phyloP scores from a whole-genome alignment of 1,140 invertebrate species.

The Mamestra configurata region DNA sequence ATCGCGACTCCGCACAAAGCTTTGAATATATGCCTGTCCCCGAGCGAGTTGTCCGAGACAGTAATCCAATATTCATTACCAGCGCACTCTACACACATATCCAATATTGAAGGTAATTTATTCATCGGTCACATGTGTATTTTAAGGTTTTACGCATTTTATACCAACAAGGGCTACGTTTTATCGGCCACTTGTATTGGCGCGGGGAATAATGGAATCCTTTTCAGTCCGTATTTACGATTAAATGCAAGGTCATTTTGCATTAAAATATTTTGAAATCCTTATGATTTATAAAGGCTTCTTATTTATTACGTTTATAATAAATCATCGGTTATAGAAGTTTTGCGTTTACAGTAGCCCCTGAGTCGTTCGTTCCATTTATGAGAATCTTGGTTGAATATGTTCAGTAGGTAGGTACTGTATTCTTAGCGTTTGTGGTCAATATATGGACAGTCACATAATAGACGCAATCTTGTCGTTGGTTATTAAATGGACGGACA shows the following conservation, averaged over 20 bases:
- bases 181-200: conserved; percentile 27
- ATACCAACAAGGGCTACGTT: conserved; percentile 41
- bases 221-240: conserved; percentile 38
- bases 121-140: conserved; percentile 14
- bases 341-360: conserved; percentile 22
- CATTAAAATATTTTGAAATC: conserved; percentile 42
- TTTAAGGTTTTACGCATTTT: conserved; percentile 43
- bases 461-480: conserved; percentile 53
- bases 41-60: neutral
- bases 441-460: conserved; percentile 54
- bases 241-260: conserved; percentile 27
- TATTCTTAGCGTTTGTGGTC: conserved; percentile 21
- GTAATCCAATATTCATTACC: conserved; percentile 26
- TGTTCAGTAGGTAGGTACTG: neutral
- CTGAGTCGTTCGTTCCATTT: neutral
- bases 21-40: neutral
- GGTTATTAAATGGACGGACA: conserved; percentile 53
- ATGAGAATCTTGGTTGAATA: neutral
- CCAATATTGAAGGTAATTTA: conserved; percentile 21
- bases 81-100: neutral
- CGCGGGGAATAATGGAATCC: conserved; percentile 35
- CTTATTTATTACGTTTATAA: conserved; percentile 28
- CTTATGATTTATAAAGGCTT: conserved; percentile 26
- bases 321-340: conserved; percentile 25
- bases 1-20: conserved; percentile 13